Conservation (phyloP, 2,888 invertebrate species). For the Graphium colonna region DNA sequence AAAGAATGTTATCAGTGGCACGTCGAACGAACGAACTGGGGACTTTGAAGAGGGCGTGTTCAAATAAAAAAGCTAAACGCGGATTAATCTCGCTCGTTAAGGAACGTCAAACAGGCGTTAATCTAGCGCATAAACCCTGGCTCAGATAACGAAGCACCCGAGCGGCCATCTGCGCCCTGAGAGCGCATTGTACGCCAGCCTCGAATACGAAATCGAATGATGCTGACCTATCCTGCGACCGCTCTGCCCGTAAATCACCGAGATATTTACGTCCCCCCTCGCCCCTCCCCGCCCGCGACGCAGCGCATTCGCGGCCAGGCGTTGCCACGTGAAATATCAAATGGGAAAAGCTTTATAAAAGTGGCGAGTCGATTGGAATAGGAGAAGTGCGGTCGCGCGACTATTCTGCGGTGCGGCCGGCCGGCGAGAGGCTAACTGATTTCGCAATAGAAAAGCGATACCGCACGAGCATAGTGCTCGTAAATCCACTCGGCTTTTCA, state of each 20-base stretch:
- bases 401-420: slow-evolving; percentile 62
- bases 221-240: slow-evolving; percentile 80
- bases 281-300: slow-evolving; percentile 50
- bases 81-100: slow-evolving; percentile 25
- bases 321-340: slow-evolving; percentile 70
- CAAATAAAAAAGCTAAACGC: slow-evolving; percentile 24
- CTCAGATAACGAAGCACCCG: slow-evolving; percentile 56
- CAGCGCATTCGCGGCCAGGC: slow-evolving; percentile 65
- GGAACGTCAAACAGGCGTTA: slow-evolving; percentile 42
- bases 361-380: slow-evolving; percentile 71
- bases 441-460: slow-evolving; percentile 44
- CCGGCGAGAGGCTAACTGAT: slow-evolving; percentile 41
- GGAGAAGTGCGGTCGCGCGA: slow-evolving; percentile 55
- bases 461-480: slow-evolving; percentile 16
- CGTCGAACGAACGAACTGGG: slow-evolving; percentile 5
- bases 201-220: slow-evolving; percentile 81
- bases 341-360: slow-evolving; percentile 75
- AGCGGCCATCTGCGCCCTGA: slow-evolving; percentile 66
- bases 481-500: slow-evolving; percentile 16
- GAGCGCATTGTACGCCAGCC: slow-evolving; percentile 77
- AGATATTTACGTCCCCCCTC: slow-evolving; percentile 78
- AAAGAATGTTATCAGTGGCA: slow-evolving; percentile 7
- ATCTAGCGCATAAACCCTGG: slow-evolving; percentile 51
- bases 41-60: slow-evolving; percentile 9
- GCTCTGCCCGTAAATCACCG: slow-evolving; percentile 76